Percentiles rank a stretch among this genome's conserved stretches.
phyloP scores from a whole-genome alignment of 2,797 vertebrate genomes.

The Hyperoplus immaculatus region DNA sequence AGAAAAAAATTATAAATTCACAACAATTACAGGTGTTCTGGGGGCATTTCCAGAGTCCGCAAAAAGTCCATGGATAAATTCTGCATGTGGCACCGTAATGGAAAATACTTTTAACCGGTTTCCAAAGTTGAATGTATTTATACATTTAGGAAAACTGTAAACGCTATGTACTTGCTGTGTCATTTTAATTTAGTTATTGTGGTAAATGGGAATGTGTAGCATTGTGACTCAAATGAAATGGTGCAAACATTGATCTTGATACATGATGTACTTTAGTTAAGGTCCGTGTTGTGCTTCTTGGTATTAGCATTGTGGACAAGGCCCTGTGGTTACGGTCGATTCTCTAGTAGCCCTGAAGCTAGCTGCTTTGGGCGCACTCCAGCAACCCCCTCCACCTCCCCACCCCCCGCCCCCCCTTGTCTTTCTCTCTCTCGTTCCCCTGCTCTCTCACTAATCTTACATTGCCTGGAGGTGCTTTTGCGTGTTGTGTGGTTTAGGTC shows the following conservation, averaged over 20 bases:
- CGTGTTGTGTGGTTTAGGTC: constrained; percentile 38
- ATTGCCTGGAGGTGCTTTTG: constrained; percentile 48
- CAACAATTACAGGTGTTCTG: not conserved
- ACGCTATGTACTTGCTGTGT: not conserved
- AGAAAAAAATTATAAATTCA: no score
- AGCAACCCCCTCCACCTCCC: not conserved
- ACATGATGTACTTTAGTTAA: not conserved
- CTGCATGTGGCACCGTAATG: not conserved
- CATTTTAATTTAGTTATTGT: not conserved
- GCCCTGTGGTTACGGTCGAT: constrained; percentile 32
- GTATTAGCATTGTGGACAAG: constrained; percentile 11
- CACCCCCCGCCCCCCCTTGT: not conserved
- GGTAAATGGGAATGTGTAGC: not conserved
- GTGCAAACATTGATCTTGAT: not conserved
- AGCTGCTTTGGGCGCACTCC: constrained; percentile 8
- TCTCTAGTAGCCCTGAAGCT: constrained; percentile 22
- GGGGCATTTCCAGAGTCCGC: not conserved
- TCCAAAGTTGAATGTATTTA: not conserved
- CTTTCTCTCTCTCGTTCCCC: not conserved
- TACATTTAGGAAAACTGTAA: not conserved
- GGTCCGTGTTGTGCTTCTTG: not conserved
- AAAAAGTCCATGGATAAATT: not conserved
- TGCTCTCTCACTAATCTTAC: constrained; percentile 36
- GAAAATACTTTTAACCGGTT: not conserved
- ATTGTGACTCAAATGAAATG: not conserved